Percentiles rank a stretch among this genome's conserved stretches.
phyloP scores from a whole-genome alignment of 2,888 invertebrate species.

The Theretra japonica region DNA sequence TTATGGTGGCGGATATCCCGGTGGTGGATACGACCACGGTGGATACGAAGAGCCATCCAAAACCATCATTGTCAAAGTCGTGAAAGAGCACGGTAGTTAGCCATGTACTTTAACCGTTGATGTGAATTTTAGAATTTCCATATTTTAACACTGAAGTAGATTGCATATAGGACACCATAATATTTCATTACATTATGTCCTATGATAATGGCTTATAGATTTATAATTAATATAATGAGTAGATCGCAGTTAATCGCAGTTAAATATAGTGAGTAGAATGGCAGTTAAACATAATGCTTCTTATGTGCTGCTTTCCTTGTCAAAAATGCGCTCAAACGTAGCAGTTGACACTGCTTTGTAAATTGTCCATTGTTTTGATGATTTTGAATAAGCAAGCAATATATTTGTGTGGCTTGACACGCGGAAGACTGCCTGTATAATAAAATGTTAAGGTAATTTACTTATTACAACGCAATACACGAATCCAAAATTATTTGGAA shows the following conservation, averaged over 20 bases:
- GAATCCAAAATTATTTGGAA: neutral
- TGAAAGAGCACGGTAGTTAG: constrained; percentile 59
- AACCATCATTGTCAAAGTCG: constrained; percentile 58
- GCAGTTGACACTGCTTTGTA: neutral
- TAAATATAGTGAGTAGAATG: too few species aligned
- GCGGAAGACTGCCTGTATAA: constrained; percentile 2
- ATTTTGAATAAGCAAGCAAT: constrained; percentile 2
- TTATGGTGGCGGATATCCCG: constrained; percentile 35
- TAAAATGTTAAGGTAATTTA: neutral
- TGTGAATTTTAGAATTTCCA: neutral
- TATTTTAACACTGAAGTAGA: neutral
- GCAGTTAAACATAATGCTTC: neutral
- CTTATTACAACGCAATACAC: constrained; percentile 1
- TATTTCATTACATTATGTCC: neutral
- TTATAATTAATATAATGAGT: neutral
- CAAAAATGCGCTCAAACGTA: neutral
- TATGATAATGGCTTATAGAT: neutral
- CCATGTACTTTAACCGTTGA: neutral
- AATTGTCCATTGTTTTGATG: neutral
- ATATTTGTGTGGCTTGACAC: constrained; percentile 3
- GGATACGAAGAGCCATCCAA: constrained; percentile 58
- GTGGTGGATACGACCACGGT: constrained; percentile 38
- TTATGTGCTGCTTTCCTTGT: neutral
- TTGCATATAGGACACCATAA: too few species aligned
- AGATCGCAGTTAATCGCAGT: neutral